Percentiles rank a stretch among this genome's conserved stretches.
Conservation (phyloP, 2,113 vertebrate genomes). For the Amphiprion ocellaris region DNA sequence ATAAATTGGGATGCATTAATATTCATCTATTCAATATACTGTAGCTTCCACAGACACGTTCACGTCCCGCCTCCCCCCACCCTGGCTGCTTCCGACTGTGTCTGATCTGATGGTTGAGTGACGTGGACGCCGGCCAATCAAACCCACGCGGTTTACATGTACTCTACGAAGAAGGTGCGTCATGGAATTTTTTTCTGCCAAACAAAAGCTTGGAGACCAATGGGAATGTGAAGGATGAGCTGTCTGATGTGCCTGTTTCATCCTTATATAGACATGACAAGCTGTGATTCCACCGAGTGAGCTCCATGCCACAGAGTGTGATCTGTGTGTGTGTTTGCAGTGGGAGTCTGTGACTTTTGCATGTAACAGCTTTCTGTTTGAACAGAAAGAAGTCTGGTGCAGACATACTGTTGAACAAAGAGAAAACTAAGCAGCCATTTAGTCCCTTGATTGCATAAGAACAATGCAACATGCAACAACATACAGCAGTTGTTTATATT, state of each 20-base stretch:
- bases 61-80: conserved; percentile 25
- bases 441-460: neutral
- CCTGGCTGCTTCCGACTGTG: neutral
- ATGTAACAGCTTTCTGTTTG: conserved; percentile 34
- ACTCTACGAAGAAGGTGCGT: conserved; percentile 64
- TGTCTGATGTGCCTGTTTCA: conserved; percentile 53
- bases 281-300: conserved; percentile 30
- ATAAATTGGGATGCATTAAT: conserved; percentile 58
- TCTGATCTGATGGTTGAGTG: conserved; percentile 49
- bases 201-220: conserved; percentile 67
- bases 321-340: conserved; percentile 8
- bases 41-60: conserved; percentile 29
- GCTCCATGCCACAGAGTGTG: conserved; percentile 17
- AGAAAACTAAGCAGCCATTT: neutral
- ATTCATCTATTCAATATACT: conserved; percentile 56
- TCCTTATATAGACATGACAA: conserved; percentile 77
- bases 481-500: neutral
- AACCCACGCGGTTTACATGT: conserved; percentile 53
- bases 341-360: conserved; percentile 35
- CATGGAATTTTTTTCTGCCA: conserved; percentile 64
- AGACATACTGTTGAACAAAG: conserved; percentile 13
- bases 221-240: conserved; percentile 61
- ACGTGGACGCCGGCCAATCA: conserved; percentile 51
- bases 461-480: neutral
- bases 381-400: conserved; percentile 20